Evolutionary conservation across 2,888 invertebrate genomes (phyloP), one percentile per base, ranked within the genome.

Genomic region (Drosophila fulvimacula): DNA sequence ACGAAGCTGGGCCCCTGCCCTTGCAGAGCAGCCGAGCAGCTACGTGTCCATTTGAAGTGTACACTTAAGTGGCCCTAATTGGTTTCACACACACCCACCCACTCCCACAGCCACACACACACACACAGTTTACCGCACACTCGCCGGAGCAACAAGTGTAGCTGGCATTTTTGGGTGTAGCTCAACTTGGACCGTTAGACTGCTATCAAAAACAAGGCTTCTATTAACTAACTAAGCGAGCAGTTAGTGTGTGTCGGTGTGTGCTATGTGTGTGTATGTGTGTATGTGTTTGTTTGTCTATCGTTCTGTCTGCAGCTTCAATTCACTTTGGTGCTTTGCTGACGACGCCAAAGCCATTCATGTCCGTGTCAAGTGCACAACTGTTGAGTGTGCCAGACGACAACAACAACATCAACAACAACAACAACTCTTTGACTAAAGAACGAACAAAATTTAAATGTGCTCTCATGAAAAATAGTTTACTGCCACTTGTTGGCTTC

Each of bases 61-160:
- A 75, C 88, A 84, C 85, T 89, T 90, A 90, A 89, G 88, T 89
- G 89, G 82, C 73, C 81, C 88, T 89, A 89, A 89, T 89, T 89
- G 88, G 90, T 84, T 89, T 90, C 86, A 82, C 90, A 84, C 90
- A 84, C 89, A 89, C 89, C 0, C 44, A n/a, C n/a, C n/a, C n/a
- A n/a, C n/a, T n/a, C n/a, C n/a, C n/a, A n/a, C n/a, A 13, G 13
- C 1, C 42, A n/a, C n/a, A 9, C 21, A 9, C 38, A 6, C 38
- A 4, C 82, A 82, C 82, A 82, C 89, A 82, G 89, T 81, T 89
- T 9, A 10, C 6, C 21, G 1, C 6, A 7, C 44, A 44, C 44
- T 85, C 58, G 70, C 67, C 82, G 73, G 75, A 76, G 81, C 79
- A 83, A 88, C 71, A 85, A 85, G 81, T 88, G 86, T 59, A 60